These are phyloP conservation scores for Ectobius pallidus DNA, from an alignment of 2,888 invertebrate species.

Conservation along the genomic window DNA sequence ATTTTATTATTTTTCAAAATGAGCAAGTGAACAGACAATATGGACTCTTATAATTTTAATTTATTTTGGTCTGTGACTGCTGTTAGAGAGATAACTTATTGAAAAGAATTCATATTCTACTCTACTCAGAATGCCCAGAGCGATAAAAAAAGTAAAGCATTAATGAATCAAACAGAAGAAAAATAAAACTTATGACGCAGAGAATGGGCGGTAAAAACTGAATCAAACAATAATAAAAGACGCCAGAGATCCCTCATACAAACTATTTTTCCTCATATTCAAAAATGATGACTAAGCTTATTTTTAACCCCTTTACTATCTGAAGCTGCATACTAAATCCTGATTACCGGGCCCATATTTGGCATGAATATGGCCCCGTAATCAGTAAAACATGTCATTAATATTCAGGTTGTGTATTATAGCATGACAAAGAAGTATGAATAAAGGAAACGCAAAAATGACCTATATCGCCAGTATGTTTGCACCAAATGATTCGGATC, in stretches of 20 bases:
- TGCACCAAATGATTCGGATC: background rate
- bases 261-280: constrained; percentile 42
- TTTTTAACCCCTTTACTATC: constrained; percentile 30
- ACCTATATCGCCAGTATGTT: background rate
- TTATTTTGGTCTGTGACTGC: no score
- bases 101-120: no score
- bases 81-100: no score
- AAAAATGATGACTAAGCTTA: constrained; percentile 42
- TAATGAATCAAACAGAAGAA: background rate
- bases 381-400: constrained; percentile 30
- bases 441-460: constrained; percentile 10
- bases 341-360: constrained; percentile 25
- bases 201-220: background rate
- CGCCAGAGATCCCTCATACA: background rate
- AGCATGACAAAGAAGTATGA: constrained; percentile 34
- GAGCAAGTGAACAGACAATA: no score
- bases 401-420: constrained; percentile 28
- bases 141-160: no score
- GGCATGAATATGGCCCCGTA: constrained; percentile 28
- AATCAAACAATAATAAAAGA: background rate
- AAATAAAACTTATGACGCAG: background rate
- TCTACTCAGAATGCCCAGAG: no score
- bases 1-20: no score
- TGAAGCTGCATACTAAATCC: constrained; percentile 10
- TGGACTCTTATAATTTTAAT: no score